These are phyloP conservation scores for Porites australiensis DNA, from an alignment of 64 coral and sea anemone species.

Conservation along the genomic window DNA sequence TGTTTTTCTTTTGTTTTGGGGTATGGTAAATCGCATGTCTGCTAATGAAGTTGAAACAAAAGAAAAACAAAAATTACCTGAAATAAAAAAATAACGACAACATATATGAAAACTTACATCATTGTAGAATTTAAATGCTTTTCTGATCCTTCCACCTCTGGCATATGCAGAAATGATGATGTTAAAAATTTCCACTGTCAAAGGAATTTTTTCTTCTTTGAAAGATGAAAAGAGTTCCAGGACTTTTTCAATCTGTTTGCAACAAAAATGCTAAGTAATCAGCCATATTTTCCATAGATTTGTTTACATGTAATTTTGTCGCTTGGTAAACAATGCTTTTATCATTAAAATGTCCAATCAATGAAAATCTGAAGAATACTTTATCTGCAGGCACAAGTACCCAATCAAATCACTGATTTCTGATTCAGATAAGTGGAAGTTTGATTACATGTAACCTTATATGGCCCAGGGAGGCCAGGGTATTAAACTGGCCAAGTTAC, in stretches of 20 bases:
- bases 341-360: not conserved
- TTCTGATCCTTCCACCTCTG: slow-evolving; percentile 55
- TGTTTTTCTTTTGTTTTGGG: no score
- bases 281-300: not conserved
- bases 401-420: no score
- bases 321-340: no score
- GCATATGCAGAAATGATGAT: slow-evolving; percentile 81
- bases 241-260: slow-evolving; percentile 72
- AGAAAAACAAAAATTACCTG: no score
- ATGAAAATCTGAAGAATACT: not conserved
- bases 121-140: slow-evolving; percentile 87
- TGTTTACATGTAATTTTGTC: no score
- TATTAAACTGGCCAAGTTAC: no score
- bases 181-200: slow-evolving; percentile 77
- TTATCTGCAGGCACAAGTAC: not conserved
- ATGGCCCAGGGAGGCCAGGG: no score
- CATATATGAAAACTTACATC: slow-evolving; percentile 66
- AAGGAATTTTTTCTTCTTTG: slow-evolving; percentile 57
- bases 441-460: no score
- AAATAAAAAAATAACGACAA: no score
- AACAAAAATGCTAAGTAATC: not conserved
- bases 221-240: slow-evolving; percentile 77
- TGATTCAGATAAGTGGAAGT: no score
- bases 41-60: no score
- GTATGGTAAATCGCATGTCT: no score